Evolutionary conservation across 2,888 invertebrate species (phyloP), one percentile per base, ranked within the genome.

Genomic region (Spicauda simplicius): DNA sequence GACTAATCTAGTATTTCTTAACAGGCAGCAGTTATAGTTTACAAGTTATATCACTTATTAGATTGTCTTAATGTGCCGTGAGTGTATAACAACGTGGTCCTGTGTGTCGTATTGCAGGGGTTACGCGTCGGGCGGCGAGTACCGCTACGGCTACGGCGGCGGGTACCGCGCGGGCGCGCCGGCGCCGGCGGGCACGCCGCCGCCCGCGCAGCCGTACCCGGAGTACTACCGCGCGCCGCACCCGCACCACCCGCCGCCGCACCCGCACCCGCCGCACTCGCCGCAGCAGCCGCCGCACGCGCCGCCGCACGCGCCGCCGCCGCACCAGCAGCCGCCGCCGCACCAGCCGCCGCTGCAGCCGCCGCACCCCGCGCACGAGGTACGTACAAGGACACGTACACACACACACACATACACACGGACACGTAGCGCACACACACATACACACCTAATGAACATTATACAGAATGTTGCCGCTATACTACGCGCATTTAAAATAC

Each of bases 121-220:
- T 67, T 88, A 88, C 81, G 84, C 86, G 59, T 80, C 77, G 59
- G 80, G 80, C 76, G 83, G 83, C 71, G 86, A 87, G 75, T 81
- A 82, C 76, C 85, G 86, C 79, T 90, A 90, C 86, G 87, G 86
- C 74, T 88, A 94, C 94, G 83, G 90, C n/a, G n/a, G n/a, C n/a
- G n/a, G n/a, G n/a, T n/a, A n/a, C n/a, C n/a, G n/a, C n/a, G n/a
- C n/a, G n/a, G n/a, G n/a, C n/a, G n/a, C n/a, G n/a, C n/a, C n/a
- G n/a, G n/a, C n/a, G n/a, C n/a, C n/a, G n/a, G n/a, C n/a, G n/a
- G n/a, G n/a, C n/a, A n/a, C n/a, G n/a, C n/a, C n/a, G n/a, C n/a
- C n/a, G n/a, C n/a, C n/a, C n/a, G n/a, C n/a, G n/a, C n/a, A n/a
- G n/a, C n/a, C n/a, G n/a, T n/a, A n/a, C n/a, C n/a, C n/a, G n/a